These are phyloP conservation scores for Phaethon lepturus DNA, from an alignment of 2,113 vertebrate genomes.

Conservation along the genomic window DNA sequence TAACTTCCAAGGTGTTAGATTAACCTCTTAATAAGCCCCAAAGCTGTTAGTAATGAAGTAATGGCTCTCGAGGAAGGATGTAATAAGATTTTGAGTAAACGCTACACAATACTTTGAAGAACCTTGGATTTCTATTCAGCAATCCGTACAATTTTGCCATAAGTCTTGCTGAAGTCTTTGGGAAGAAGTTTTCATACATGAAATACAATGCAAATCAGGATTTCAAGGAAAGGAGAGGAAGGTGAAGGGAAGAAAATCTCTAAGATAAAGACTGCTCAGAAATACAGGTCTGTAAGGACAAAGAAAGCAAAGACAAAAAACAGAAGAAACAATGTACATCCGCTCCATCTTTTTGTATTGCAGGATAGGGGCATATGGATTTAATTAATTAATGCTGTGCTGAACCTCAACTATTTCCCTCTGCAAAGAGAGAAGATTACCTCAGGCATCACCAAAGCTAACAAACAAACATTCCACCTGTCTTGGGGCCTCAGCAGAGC, in stretches of 20 bases:
- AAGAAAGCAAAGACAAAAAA: not conserved
- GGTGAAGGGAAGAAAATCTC: not conserved
- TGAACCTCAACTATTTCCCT: not conserved
- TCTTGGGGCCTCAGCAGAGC: not conserved
- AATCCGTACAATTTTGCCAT: not conserved
- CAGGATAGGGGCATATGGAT: accelerated
- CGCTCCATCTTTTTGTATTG: not conserved
- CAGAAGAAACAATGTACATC: not conserved
- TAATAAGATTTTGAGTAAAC: not conserved
- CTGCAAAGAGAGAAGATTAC: not conserved
- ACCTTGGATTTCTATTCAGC: not conserved
- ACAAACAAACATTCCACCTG: not conserved
- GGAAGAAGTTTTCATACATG: not conserved
- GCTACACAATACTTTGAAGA: not conserved
- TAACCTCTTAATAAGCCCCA: not conserved
- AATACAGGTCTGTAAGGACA: not conserved
- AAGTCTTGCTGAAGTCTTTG: not conserved
- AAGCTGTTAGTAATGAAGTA: not conserved
- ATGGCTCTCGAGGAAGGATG: not conserved
- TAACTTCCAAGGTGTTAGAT: not conserved
- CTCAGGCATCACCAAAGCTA: not conserved
- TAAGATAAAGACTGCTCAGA: not conserved
- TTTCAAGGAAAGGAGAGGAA: not conserved
- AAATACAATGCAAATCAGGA: not conserved
- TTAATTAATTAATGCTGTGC: not conserved